phyloP scores from a whole-genome alignment of 2,888 invertebrate genomes.

The Cosmorhoe ocellata region DNA sequence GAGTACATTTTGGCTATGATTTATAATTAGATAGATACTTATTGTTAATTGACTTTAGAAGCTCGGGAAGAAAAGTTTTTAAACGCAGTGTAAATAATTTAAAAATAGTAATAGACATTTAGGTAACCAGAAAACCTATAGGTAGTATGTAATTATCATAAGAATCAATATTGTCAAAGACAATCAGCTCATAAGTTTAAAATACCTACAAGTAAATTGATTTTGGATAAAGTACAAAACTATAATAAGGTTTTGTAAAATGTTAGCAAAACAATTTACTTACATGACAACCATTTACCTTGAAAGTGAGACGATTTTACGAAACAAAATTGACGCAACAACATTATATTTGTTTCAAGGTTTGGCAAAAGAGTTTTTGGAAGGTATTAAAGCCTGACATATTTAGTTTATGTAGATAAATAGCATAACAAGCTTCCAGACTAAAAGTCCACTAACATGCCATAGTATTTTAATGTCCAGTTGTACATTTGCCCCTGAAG shows the following conservation, averaged over 20 bases:
- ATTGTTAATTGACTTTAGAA: constrained; percentile 65
- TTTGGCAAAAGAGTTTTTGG: constrained; percentile 12
- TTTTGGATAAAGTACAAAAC: constrained; percentile 19
- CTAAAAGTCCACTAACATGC: constrained; percentile 52
- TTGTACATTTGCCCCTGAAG: constrained; percentile 31
- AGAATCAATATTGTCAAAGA: constrained; percentile 20
- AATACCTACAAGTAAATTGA: constrained; percentile 27
- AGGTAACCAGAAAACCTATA: constrained; percentile 13
- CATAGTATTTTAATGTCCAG: constrained; percentile 46
- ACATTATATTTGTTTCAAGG: constrained; percentile 5
- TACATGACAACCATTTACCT: constrained; percentile 65
- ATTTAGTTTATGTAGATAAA: constrained; percentile 14
- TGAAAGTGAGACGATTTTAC: constrained; percentile 65
- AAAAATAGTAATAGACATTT: constrained; percentile 7
- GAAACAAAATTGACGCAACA: constrained; percentile 1
- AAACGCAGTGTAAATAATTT: constrained; percentile 24
- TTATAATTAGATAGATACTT: constrained; percentile 34
- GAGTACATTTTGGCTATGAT: constrained; percentile 45
- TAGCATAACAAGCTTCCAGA: constrained; percentile 42
- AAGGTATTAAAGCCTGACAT: not conserved
- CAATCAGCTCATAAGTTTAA: constrained; percentile 22
- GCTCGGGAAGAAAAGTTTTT: constrained; percentile 56
- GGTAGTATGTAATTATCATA: constrained; percentile 17
- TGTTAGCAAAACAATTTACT: constrained; percentile 54
- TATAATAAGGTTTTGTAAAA: constrained; percentile 28